Evolutionary conservation across 2,113 vertebrate genomes (phyloP).

Genomic region (Probosciger aterrimus): DNA sequence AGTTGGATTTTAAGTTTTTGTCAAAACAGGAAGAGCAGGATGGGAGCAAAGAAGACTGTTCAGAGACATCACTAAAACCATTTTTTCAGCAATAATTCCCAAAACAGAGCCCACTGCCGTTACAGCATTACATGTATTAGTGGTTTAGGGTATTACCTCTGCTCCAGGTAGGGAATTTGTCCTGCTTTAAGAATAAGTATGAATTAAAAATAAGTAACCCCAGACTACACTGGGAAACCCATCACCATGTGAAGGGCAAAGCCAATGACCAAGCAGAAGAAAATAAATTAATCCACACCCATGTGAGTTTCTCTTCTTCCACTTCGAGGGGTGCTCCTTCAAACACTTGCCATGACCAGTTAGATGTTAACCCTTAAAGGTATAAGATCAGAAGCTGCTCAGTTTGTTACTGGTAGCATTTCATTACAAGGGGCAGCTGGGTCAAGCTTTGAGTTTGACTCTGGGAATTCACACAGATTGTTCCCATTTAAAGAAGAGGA

Average conservation of each 20-base stretch:
- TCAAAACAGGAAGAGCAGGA: not conserved
- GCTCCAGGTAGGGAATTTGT: not conserved
- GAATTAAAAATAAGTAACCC: not conserved
- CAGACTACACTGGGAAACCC: not conserved
- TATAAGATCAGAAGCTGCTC: not conserved
- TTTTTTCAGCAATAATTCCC: not conserved
- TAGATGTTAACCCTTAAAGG: not conserved
- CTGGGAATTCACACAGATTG: not conserved
- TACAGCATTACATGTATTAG: not conserved
- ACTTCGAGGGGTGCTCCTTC: not conserved
- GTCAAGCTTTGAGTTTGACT: not conserved
- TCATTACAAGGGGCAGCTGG: slow-evolving; percentile 15
- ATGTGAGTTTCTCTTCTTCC: not conserved
- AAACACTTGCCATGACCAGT: not conserved
- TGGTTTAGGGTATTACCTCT: not conserved
- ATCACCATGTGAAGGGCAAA: not conserved
- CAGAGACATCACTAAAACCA: not conserved
- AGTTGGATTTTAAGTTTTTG: not conserved
- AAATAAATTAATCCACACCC: not conserved
- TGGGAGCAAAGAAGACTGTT: not conserved
- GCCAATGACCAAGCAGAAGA: not conserved
- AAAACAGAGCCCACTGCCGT: not conserved
- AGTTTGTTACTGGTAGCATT: slow-evolving; percentile 3
- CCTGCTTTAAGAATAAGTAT: not conserved
- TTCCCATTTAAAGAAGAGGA: not conserved